These are phyloP conservation scores for Pararge aegeria DNA, from an alignment of 1,140 invertebrate species.

Conservation along the genomic window DNA sequence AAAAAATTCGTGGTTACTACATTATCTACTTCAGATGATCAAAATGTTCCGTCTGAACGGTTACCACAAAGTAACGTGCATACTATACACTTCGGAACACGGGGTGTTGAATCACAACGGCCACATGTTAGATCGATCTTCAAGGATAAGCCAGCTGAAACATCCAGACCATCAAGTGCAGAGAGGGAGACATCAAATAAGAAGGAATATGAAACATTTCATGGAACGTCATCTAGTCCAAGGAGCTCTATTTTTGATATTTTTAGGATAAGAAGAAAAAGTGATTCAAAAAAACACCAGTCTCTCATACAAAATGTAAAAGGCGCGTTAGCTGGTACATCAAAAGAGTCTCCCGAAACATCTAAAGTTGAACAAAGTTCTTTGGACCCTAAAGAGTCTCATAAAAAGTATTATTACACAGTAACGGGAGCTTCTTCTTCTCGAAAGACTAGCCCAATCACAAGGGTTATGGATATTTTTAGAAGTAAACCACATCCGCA, in stretches of 20 bases:
- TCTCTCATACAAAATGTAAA: constrained; percentile 58
- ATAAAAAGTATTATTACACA: constrained; percentile 75
- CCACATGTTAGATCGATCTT: constrained; percentile 71
- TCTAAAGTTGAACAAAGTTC: constrained; percentile 50
- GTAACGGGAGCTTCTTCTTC: constrained; percentile 71
- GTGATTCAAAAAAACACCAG: constrained; percentile 71
- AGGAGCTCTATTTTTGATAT: constrained; percentile 76
- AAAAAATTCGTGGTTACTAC: constrained; percentile 72
- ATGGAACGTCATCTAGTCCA: constrained; percentile 73
- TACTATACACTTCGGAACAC: constrained; percentile 72
- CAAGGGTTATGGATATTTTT: constrained; percentile 74
- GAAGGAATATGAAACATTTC: constrained; percentile 75
- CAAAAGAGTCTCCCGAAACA: constrained; percentile 53
- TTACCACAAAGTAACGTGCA: constrained; percentile 64
- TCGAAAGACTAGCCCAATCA: constrained; percentile 68
- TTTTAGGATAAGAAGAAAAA: constrained; percentile 71
- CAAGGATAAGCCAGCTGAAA: constrained; percentile 59
- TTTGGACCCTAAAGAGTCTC: constrained; percentile 58
- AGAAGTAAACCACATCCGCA: constrained; percentile 60
- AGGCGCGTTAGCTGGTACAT: constrained; percentile 34
- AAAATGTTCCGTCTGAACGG: constrained; percentile 46
- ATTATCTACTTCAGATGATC: constrained; percentile 55
- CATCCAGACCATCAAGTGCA: constrained; percentile 59
- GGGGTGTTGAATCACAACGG: constrained; percentile 68
- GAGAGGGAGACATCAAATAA: constrained; percentile 55